Evolutionary conservation across 2,888 invertebrate species (phyloP).

Genomic region (Himalopsyche japonica): DNA sequence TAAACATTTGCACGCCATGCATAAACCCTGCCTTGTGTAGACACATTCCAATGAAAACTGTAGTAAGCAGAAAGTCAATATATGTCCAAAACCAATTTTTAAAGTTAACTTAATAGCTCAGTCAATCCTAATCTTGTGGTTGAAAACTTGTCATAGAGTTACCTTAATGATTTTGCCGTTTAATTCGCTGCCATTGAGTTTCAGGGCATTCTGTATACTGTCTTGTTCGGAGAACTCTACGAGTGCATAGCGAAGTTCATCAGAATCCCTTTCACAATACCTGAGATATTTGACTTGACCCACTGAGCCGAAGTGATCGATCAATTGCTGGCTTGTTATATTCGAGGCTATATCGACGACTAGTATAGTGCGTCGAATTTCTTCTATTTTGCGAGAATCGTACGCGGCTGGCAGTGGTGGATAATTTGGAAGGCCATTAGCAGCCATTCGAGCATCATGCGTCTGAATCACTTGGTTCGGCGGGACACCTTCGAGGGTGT

Average conservation of each 20-base stretch:
- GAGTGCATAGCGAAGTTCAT: slow-evolving; percentile 78
- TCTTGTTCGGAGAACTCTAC: slow-evolving; percentile 94
- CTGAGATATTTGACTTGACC: slow-evolving; percentile 96
- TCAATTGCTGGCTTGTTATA: slow-evolving; percentile 78
- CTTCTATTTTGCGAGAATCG: slow-evolving; percentile 90
- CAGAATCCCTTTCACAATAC: slow-evolving; percentile 82
- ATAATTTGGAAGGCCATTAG: slow-evolving; percentile 83
- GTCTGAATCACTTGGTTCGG: slow-evolving; percentile 82
- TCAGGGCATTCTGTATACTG: slow-evolving; percentile 82
- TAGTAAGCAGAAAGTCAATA: too few species aligned
- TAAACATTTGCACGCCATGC: too few species aligned
- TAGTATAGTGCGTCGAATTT: slow-evolving; percentile 90
- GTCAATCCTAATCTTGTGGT: too few species aligned
- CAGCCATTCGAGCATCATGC: slow-evolving; percentile 84
- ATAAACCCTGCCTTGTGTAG: too few species aligned
- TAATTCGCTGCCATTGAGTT: slow-evolving; percentile 78
- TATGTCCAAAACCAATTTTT: too few species aligned
- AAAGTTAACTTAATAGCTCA: too few species aligned
- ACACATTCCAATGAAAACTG: too few species aligned
- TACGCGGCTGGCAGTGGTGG: slow-evolving; percentile 87
- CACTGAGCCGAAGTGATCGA: slow-evolving; percentile 82
- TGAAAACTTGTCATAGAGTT: background rate
- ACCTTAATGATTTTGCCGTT: slow-evolving; percentile 69
- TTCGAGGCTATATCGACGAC: slow-evolving; percentile 78
- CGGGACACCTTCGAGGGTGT: slow-evolving; percentile 80